Evolutionary conservation across 1,140 invertebrate genomes (phyloP).

Genomic region (Trichonephila inaurata): DNA sequence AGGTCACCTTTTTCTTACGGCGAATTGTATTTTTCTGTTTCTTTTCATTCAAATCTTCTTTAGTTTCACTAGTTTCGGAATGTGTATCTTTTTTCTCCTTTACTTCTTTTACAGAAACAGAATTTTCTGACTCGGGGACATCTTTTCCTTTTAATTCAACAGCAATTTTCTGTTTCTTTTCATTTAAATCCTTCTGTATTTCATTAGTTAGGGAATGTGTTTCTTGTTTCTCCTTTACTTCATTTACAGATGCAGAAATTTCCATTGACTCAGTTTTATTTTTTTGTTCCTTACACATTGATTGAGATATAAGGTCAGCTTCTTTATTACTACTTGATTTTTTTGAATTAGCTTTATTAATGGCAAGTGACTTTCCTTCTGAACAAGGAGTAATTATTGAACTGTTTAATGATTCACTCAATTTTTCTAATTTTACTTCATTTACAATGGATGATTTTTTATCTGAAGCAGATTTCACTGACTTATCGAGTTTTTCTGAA

Average conservation of each 20-base stretch:
- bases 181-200: background rate
- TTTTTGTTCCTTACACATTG: too few relatives aligned
- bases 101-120: background rate
- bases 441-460: background rate
- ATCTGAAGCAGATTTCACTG: background rate
- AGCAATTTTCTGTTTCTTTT: background rate
- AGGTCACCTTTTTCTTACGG: conserved; percentile 39
- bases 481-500: background rate
- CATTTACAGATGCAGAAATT: too few relatives aligned
- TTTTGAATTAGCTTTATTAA: background rate
- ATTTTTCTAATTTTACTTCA: background rate
- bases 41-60: background rate
- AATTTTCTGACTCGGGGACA: background rate
- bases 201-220: background rate
- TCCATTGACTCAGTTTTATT: too few relatives aligned
- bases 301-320: too few relatives aligned
- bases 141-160: background rate
- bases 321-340: background rate
- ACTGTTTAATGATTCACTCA: background rate
- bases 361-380: background rate
- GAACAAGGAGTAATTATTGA: background rate
- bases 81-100: background rate
- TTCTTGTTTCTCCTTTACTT: too few relatives aligned
- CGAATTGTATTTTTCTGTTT: conserved; percentile 39
- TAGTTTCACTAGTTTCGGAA: background rate